Conservation (phyloP, 2,797 vertebrate species). For the Coreius guichenoti region DNA sequence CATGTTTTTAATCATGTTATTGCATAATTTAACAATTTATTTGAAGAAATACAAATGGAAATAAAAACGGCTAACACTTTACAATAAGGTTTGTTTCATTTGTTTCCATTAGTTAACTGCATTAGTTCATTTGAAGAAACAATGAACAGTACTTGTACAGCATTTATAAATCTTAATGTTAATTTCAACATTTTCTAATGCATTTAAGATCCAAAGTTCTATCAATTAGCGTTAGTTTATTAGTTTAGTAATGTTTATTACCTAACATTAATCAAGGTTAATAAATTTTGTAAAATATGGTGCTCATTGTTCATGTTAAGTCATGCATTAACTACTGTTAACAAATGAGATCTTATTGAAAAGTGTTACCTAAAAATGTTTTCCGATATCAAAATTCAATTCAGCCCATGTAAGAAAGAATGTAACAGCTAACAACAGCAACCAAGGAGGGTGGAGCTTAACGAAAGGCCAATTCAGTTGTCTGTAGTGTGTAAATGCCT, state of each 20-base stretch:
- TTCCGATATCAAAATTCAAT: background rate
- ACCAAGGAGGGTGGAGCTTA: background rate
- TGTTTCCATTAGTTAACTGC: background rate
- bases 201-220: no score
- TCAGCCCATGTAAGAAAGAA: background rate
- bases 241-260: no score
- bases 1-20: no score
- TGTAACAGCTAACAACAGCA: background rate
- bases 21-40: background rate
- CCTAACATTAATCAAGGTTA: background rate
- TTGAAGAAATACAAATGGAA: background rate
- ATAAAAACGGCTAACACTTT: background rate
- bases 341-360: background rate
- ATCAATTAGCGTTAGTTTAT: no score
- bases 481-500: slow-evolving; percentile 43
- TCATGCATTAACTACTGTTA: background rate
- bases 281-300: background rate
- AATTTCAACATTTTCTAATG: no score
- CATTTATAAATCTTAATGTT: no score
- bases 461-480: background rate
- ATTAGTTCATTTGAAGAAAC: background rate
- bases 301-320: background rate
- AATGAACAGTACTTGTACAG: no score
- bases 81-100: background rate
- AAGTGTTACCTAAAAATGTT: background rate